Evolutionary conservation across 2,888 invertebrate genomes (phyloP), one percentile per base, ranked within the genome.

Genomic region (Acrobasis repandana): DNA sequence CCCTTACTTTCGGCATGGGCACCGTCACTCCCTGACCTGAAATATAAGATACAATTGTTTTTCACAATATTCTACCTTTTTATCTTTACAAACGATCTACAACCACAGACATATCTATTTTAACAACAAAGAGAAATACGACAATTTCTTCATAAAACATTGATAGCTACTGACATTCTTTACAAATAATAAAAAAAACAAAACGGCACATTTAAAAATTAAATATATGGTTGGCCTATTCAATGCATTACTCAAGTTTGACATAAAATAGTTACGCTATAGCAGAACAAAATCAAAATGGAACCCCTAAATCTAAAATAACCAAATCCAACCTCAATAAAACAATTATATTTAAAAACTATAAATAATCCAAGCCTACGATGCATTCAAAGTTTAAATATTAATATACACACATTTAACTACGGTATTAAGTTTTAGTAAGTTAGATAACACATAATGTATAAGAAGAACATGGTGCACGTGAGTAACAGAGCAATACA

Each of bases 401-500:
- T 68, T 65, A 68, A 61, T 61, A 63, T 63, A 63, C 59, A 59
- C 47, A 60, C 60, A 47, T 46, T 52, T 46, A 46, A 72, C 59
- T 64, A 68, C 65, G 74, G 63, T 63, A 51, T 43, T 66, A 61
- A 71, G 63, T 75, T 72, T 82, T 82, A 83, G 73, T 78, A 69
- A 65, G 71, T 81, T 78, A 76, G 68, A 75, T 73, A 74, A 65
- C 71, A 73, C 61, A 72, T 75, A 60, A 68, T 71, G 65, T 71
- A 68, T 73, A n/a, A 78, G 77, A 79, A 46, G 46, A 59, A 58
- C 50, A 67, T 60, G 74, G 74, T 77, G 81, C 80, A 80, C 65
- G 74, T 67, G 76, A 74, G 71, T 82, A 78, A 81, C 85, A 88
- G 86, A 89, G 83, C 86, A 87, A 89, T 83, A 88, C 82, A 89